Base-by-base conservation (phyloP, 2,888 invertebrate genomes). In the Theretra japonica region DNA sequence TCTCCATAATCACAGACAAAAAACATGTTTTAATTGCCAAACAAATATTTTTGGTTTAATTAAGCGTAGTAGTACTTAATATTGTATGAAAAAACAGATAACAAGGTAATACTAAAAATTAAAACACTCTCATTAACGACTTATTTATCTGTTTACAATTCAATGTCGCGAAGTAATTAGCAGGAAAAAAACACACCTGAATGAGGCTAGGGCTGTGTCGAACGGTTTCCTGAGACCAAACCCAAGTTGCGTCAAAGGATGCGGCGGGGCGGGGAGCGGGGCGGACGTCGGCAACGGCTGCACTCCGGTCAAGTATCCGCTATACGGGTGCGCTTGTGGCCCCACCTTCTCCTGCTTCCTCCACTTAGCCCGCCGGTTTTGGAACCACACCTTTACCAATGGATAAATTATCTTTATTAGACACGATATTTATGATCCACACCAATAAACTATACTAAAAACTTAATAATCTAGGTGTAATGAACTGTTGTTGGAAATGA, bases 271-370 rank as follows among this genome's bases (percentile, higher is more conserved):
- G 11, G 97, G 96, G 19, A 97, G 95, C 62, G 97, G 95, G 5
- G 97, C 96, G 58, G 96, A 95, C 62, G 96, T 95, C 60, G 96
- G 95, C 69, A 96, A 94, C 68, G 95, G 95, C 69, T 95, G 95
- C 17, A 95, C 95, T 69, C 96, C 95, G 73, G 96, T 95, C 77
- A 97, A 87, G 88, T 97, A 98, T 1, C 97, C 97, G 88, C 97
- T 97, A 95, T 98, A 98, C 0, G 98, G 98, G 87, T 98, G 98
- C 6, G 96, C 97, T 88, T 97, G 97, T 0, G 98, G 98, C 25
- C 98, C 98, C 75, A 98, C 98, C 94, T 98, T 98, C 90, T 98
- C 98, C 85, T 98, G 98, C 86, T 98, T 98, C 50, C 98, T 96
- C 98, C 98, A 98, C 91, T 98, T 98, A 70, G 98, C 98, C 21